phyloP scores from a whole-genome alignment of 2,113 vertebrate species.

The Heterochromis multidens region DNA sequence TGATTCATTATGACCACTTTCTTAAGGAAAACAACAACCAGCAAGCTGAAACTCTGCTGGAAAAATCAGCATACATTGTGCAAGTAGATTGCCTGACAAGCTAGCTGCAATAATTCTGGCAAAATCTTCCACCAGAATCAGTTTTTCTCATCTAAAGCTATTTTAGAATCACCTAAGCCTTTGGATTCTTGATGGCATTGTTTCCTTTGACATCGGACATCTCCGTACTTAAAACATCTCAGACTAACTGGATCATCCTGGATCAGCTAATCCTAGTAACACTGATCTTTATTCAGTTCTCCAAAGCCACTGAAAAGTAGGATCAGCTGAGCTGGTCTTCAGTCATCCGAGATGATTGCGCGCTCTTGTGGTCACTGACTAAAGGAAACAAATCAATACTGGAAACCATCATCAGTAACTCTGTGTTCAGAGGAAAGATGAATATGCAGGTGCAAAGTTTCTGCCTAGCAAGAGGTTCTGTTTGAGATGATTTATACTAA shows the following conservation, averaged over 20 bases:
- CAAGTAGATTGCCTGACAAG: background rate
- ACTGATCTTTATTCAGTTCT: background rate
- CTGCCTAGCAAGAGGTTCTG: accelerated
- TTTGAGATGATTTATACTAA: background rate
- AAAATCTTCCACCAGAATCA: background rate
- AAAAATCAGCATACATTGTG: background rate
- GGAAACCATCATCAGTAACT: background rate
- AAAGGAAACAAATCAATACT: accelerated
- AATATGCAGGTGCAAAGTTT: accelerated
- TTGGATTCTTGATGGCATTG: background rate
- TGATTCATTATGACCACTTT: background rate
- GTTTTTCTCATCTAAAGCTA: background rate
- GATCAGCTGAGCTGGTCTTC: background rate
- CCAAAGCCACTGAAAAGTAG: background rate
- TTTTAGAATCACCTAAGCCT: background rate
- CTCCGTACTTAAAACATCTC: background rate
- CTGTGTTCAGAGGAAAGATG: background rate
- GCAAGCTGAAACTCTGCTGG: background rate
- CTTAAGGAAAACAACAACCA: background rate
- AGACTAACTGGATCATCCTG: background rate
- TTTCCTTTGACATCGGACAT: background rate
- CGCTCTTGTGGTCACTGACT: background rate
- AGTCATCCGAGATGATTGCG: background rate
- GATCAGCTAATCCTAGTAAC: background rate
- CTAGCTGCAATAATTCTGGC: background rate